Evolutionary conservation across 1,140 invertebrate genomes (phyloP), one percentile per base, ranked within the genome.

Genomic region (Pseudomyrmex cubaensis): DNA sequence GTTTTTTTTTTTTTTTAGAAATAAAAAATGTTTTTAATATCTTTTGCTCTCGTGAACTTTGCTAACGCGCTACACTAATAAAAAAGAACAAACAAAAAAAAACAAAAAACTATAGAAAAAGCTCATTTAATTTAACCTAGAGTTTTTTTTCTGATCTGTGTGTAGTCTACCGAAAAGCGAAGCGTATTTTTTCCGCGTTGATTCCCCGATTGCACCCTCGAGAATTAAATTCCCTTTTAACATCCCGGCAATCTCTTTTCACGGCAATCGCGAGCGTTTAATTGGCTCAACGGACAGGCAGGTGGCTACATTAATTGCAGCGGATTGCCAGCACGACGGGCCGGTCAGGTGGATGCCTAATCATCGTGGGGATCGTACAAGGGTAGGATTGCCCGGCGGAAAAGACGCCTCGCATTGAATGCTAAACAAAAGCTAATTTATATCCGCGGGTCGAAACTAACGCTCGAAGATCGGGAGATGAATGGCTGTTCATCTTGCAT

Each of bases 371-470:
- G 62, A 50, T 59, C 57, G 46, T 48, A 44, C 35, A 44, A 35
- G 46, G 44, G 48, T 46, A 48, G 78, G 56, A 73, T 63, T 72
- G 87, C 70, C 89, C 83, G 82, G 77, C 63, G 85, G 85, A 87
- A 90, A 88, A 85, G 83, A 73, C 74, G 66, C 84, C 90, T 90
- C 73, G 93, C 93, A 94, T 94, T 94, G 94, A 94, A 94, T 94
- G 93, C 94, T 94, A 94, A 94, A 94, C 93, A 94, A 94, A 94
- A 94, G 94, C 92, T 94, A 94, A 94, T 94, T 94, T 94, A 94
- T 94, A 94, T 94, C 93, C 92, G 90, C 90, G 93, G 92, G 92
- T 93, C 90, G 93, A 89, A 90, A 91, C 92, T 91, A 86, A 62
- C 59, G 86, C 89, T 87, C 89, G 93, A 94, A 52, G 93, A 94